Evolutionary conservation across 2,797 vertebrate genomes (phyloP).

Genomic region (Melanotaenia maccullochi): DNA sequence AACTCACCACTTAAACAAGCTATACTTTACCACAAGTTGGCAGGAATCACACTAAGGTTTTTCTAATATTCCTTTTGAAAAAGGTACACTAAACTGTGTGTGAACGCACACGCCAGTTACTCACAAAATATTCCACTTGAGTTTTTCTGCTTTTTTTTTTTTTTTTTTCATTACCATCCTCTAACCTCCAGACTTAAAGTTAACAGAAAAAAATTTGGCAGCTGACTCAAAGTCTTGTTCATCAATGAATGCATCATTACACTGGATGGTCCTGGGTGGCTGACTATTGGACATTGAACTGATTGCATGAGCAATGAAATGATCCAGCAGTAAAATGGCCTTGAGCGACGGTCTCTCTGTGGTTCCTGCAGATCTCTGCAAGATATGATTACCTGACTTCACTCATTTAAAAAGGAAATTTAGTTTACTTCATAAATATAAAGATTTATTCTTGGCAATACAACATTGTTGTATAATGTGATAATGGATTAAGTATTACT

Average conservation of each 20-base stretch:
- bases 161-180: not conserved
- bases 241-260: not conserved
- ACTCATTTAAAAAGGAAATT: not conserved
- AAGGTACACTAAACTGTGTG: not conserved
- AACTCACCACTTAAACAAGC: constrained; percentile 39
- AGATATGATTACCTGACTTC: not conserved
- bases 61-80: constrained; percentile 28
- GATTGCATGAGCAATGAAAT: not conserved
- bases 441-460: not conserved
- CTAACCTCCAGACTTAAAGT: not conserved
- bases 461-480: not conserved
- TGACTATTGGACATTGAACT: not conserved
- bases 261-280: not conserved
- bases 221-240: not conserved
- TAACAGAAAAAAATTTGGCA: not conserved
- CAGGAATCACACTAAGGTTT: constrained; percentile 25
- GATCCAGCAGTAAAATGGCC: not conserved
- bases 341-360: not conserved
- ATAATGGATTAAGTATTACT: not conserved
- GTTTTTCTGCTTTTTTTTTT: not conserved
- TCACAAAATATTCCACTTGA: not conserved
- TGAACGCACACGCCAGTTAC: not conserved
- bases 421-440: not conserved
- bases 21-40: constrained; percentile 47
- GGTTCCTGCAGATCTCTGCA: not conserved